Evolutionary conservation across 2,797 vertebrate genomes (phyloP), one percentile per base, ranked within the genome.

Genomic region (Masticophis lateralis): DNA sequence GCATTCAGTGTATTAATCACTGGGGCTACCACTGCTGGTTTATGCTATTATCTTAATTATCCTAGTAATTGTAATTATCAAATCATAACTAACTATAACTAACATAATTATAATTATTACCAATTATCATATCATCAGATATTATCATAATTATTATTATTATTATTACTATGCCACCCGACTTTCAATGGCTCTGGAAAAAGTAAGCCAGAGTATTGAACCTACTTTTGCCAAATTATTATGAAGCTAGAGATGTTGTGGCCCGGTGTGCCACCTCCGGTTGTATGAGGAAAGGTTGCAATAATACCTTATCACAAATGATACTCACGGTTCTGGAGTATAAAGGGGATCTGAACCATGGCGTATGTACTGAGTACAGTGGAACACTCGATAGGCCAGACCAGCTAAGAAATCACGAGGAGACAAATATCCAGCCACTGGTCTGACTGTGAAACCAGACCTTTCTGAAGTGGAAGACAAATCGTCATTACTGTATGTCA

Each of bases 241-340:
- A 47, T 59, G 25, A 83, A 83, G 90, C 1, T 28, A 28, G 9
- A 27, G 28, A 63, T 51, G 60, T 83, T 83, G 22, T 47, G 10
- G 79, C 25, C 22, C 66, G 51, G 2, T 9, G 5, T 47, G 7
- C 63, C 56, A 79, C 53, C 37, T 6, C 47, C 28, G 79, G 28
- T 28, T 14, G 20, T 61, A 83, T 47, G 47, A 79, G 32, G 43
- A 92, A 66, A 69, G 60, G 32, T 53, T 37, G 7, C 4, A 55
- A 27, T 83, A 22, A 20, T 37, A 61, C 55, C 4, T 51, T 27
- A 32, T 89, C 89, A 59, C n/a, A 91, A 90, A 90, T 0, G 20
- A 89, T 95, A 98, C 99, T 99, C 97, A 99, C 99, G 99, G 99
- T 96, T 99, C 99, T 0, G 99, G 99, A 1, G 99, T 99, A 98